Conservation (phyloP, 2,888 invertebrate genomes). For the Torymus texanus region DNA sequence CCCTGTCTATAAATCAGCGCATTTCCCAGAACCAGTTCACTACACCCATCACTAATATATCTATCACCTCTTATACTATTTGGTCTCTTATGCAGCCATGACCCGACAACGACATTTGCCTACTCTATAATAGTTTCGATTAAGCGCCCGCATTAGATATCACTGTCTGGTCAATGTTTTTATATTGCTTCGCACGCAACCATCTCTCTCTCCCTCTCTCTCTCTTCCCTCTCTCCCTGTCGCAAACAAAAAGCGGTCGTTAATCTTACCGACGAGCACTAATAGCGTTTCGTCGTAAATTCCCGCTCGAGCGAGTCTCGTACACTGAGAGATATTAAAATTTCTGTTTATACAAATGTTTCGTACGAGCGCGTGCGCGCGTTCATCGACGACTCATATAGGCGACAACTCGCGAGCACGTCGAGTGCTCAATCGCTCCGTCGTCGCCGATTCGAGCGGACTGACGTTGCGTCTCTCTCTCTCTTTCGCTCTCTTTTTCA, state of each 20-base stretch:
- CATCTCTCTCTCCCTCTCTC: not conserved
- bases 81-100: too few relatives aligned
- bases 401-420: not conserved
- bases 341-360: constrained; percentile 43
- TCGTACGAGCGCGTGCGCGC: not conserved
- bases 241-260: constrained; percentile 16
- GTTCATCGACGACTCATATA: not conserved
- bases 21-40: not conserved
- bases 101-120: not conserved
- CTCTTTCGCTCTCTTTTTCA: too few relatives aligned
- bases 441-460: constrained; percentile 18
- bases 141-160: constrained; percentile 33
- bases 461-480: not conserved
- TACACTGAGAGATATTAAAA: constrained; percentile 23
- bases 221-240: not conserved
- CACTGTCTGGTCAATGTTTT: not conserved
- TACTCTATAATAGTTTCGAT: constrained; percentile 1
- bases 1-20: too few relatives aligned
- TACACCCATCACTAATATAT: not conserved
- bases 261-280: constrained; percentile 27
- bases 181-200: too few relatives aligned
- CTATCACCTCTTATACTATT: not conserved
- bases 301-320: not conserved
- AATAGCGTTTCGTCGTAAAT: constrained; percentile 33
- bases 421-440: constrained; percentile 28